Conservation (phyloP, 2,888 invertebrate species). For the Ramazzottius varieornatus region DNA sequence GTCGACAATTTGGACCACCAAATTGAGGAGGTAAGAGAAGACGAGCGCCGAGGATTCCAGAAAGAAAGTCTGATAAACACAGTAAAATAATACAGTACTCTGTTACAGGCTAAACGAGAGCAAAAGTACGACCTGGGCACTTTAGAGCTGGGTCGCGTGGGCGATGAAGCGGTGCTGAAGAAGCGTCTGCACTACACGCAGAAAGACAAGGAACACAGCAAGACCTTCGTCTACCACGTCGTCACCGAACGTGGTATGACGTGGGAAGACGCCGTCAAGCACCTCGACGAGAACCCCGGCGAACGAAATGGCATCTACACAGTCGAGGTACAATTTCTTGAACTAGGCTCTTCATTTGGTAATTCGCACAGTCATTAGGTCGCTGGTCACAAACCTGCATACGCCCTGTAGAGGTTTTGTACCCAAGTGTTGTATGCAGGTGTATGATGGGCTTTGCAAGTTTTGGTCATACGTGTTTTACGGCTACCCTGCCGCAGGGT, state of each 20-base stretch:
- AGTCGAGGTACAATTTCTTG: not conserved
- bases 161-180: not conserved
- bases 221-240: not conserved
- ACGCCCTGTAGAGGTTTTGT: no score
- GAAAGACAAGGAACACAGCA: not conserved
- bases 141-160: not conserved
- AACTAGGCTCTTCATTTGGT: not conserved
- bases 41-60: not conserved
- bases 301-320: not conserved
- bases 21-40: not conserved
- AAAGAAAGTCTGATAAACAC: not conserved
- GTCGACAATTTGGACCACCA: not conserved
- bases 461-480: no score
- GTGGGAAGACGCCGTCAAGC: not conserved
- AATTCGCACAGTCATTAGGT: no score
- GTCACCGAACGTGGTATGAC: not conserved
- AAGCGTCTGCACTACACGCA: not conserved
- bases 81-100: not conserved
- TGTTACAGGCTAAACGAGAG: not conserved
- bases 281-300: not conserved
- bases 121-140: not conserved
- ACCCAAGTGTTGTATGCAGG: no score
- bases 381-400: no score
- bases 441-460: no score
- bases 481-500: no score